These are phyloP conservation scores for Agriopis aurantiaria DNA, from an alignment of 2,888 invertebrate species.

Conservation along the genomic window DNA sequence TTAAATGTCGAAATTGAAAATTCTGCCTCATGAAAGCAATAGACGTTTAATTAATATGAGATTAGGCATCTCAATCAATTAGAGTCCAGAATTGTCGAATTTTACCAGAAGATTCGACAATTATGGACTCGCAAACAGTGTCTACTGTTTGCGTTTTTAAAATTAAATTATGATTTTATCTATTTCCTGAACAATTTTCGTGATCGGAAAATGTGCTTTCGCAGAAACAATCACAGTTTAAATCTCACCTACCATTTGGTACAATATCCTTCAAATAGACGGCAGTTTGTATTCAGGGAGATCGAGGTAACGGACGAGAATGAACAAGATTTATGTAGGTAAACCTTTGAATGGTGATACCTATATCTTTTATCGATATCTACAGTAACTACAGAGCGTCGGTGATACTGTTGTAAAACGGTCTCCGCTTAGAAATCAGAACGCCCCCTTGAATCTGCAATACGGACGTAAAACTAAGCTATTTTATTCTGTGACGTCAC, in stretches of 20 bases:
- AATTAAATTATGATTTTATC: no score
- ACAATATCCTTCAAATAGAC: constrained; percentile 1
- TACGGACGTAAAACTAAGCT: constrained; percentile 13
- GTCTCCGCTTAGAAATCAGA: constrained; percentile 19
- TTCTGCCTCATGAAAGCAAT: neutral
- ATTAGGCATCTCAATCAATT: no score
- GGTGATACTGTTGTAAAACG: constrained; percentile 17
- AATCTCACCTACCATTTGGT: neutral
- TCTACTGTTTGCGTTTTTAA: no score
- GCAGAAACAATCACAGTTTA: neutral
- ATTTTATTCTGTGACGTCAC: constrained; percentile 18
- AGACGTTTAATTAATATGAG: neutral
- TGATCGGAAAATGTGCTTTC: neutral
- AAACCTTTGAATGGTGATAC: constrained; percentile 11
- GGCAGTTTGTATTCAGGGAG: constrained; percentile 4
- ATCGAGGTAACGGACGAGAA: constrained; percentile 2
- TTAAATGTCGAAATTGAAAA: neutral
- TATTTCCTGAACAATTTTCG: no score
- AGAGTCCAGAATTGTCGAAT: neutral
- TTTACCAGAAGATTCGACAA: neutral
- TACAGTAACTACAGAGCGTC: constrained; percentile 13
- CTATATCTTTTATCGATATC: constrained; percentile 18
- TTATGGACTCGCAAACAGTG: no score
- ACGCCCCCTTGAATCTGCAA: constrained; percentile 9
- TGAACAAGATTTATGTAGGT: constrained; percentile 16